These are phyloP conservation scores for Tyria jacobaeae DNA, from an alignment of 2,888 invertebrate genomes.

Conservation along the genomic window DNA sequence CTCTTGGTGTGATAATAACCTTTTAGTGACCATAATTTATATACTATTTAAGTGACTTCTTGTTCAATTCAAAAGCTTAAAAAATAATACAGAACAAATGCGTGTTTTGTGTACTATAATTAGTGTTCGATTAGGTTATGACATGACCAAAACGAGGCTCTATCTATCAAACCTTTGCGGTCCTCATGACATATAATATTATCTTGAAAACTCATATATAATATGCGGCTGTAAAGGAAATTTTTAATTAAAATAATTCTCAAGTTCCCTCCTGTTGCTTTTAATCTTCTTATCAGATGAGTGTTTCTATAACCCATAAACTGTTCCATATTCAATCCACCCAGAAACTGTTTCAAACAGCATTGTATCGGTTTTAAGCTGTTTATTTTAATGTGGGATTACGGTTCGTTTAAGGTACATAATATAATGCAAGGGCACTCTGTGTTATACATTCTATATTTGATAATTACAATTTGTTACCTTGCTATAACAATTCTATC, in stretches of 20 bases:
- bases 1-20: constrained; percentile 29
- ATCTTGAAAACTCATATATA: background rate
- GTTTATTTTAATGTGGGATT: background rate
- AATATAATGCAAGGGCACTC: constrained; percentile 82
- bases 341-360: background rate
- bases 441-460: constrained; percentile 80
- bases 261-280: background rate
- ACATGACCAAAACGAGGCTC: constrained; percentile 4
- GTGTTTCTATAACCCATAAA: background rate
- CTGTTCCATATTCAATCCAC: too few species aligned
- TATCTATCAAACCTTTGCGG: background rate
- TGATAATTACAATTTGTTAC: constrained; percentile 84
- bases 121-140: constrained; percentile 27
- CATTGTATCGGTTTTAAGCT: background rate
- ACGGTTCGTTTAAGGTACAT: too few species aligned
- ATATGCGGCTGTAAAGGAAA: background rate
- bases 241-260: background rate
- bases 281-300: background rate
- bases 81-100: background rate
- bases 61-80: background rate
- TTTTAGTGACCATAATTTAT: constrained; percentile 20
- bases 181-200: background rate
- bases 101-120: background rate
- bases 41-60: background rate
- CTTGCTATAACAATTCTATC: constrained; percentile 76